Percentiles rank a stretch among this genome's conserved stretches.
These are phyloP conservation scores for Parnassius smintheus DNA, from an alignment of 2,888 invertebrate species.

Conservation along the genomic window DNA sequence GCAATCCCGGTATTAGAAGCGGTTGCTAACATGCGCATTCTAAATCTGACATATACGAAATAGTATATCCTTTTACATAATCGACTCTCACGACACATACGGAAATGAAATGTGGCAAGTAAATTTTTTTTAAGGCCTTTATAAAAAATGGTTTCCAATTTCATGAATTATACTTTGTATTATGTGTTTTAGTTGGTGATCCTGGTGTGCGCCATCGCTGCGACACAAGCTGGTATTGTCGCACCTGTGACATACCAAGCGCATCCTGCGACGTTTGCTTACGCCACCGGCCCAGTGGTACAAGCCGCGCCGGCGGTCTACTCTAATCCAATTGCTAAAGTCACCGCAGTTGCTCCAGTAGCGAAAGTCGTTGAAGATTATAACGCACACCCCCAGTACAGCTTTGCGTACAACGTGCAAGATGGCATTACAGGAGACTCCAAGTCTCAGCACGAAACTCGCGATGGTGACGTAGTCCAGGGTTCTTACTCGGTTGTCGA, in stretches of 20 bases:
- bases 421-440: conserved; percentile 65
- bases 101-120: too few species aligned
- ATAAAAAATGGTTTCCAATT: too few species aligned
- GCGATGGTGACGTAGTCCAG: conserved; percentile 66
- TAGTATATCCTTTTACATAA: too few species aligned
- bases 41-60: too few species aligned
- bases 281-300: conserved; percentile 50
- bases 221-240: conserved; percentile 56
- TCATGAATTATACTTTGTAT: too few species aligned
- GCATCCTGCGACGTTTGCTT: conserved; percentile 47
- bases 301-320: conserved; percentile 46
- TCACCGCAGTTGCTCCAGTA: conserved; percentile 44
- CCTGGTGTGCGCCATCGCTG: conserved; percentile 56
- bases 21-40: too few species aligned
- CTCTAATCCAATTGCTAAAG: conserved; percentile 25
- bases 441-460: conserved; percentile 62
- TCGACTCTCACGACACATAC: too few species aligned
- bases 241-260: conserved; percentile 52
- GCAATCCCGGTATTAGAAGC: too few species aligned
- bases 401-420: conserved; percentile 69
- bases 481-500: conserved; percentile 67
- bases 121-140: too few species aligned
- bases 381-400: conserved; percentile 70
- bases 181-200: conserved; percentile 52
- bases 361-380: conserved; percentile 54